Conservation (phyloP, 2,888 invertebrate species). For the Hyles lineata region DNA sequence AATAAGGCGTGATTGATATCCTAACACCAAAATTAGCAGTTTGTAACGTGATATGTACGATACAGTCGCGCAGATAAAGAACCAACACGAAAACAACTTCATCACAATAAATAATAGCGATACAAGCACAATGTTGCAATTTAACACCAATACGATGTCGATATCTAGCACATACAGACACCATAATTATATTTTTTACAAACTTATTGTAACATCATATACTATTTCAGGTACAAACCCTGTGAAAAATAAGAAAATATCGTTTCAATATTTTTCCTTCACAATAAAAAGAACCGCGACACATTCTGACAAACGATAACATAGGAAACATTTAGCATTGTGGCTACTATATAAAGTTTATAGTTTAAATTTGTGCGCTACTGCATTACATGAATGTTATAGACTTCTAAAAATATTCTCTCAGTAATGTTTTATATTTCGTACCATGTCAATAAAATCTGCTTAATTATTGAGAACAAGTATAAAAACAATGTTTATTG, state of each 20-base stretch:
- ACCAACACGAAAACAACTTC: neutral
- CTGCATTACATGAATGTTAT: conserved; percentile 13
- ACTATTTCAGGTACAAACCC: conserved; percentile 25
- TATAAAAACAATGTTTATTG: conserved; percentile 30
- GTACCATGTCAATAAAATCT: conserved; percentile 22
- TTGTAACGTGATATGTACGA: neutral
- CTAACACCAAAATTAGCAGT: neutral
- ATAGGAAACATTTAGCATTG: neutral
- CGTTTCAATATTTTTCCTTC: conserved; percentile 11
- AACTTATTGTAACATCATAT: conserved; percentile 19
- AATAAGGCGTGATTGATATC: neutral
- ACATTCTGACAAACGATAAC: neutral
- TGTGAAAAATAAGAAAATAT: conserved; percentile 22
- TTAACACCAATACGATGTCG: neutral
- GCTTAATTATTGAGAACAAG: conserved; percentile 24
- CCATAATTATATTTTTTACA: conserved; percentile 15
- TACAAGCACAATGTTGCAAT: conserved; percentile 5
- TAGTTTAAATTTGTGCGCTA: conserved; percentile 16
- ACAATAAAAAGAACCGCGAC: conserved; percentile 9
- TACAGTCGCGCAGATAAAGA: conserved; percentile 6
- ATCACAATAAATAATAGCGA: conserved; percentile 13
- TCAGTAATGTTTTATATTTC: conserved; percentile 8
- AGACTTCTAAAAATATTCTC: conserved; percentile 26
- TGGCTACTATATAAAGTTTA: neutral
- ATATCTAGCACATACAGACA: neutral